Percentiles rank a stretch among this genome's conserved stretches.
Conservation (phyloP, 2,797 vertebrate species). For the Myiotriccus ornatus region DNA sequence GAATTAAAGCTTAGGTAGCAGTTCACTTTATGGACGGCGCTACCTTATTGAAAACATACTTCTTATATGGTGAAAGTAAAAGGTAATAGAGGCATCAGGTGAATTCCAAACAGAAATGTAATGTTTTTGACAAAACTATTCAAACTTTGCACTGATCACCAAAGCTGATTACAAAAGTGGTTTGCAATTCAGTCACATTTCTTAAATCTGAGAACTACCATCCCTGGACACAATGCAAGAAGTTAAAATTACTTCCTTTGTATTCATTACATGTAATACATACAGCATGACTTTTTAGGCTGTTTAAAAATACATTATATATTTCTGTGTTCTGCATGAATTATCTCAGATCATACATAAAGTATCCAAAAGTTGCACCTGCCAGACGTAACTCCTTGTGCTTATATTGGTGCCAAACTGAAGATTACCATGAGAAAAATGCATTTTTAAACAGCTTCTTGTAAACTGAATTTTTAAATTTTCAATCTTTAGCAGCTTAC, state of each 20-base stretch:
- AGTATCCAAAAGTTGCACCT: neutral
- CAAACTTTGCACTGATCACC: neutral
- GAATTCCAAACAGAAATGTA: neutral
- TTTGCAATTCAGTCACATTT: neutral
- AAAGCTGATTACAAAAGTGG: neutral
- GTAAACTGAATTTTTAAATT: neutral
- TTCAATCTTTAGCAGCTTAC: neutral
- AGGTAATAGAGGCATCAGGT: neutral
- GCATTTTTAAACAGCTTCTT: neutral
- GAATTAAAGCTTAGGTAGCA: neutral
- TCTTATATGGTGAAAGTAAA: neutral
- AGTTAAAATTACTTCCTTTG: neutral
- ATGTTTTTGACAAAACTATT: neutral
- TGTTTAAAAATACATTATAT: neutral
- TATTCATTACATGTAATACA: neutral
- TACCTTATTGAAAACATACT: neutral
- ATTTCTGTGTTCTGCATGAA: neutral
- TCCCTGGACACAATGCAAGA: neutral
- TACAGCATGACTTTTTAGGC: neutral
- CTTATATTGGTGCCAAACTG: neutral
- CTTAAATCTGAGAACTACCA: neutral
- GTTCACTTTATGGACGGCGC: neutral
- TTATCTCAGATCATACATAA: neutral
- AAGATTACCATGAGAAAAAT: neutral
- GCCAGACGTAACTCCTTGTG: neutral